phyloP scores from a whole-genome alignment of 1,140 invertebrate species.

The Limonius californicus region DNA sequence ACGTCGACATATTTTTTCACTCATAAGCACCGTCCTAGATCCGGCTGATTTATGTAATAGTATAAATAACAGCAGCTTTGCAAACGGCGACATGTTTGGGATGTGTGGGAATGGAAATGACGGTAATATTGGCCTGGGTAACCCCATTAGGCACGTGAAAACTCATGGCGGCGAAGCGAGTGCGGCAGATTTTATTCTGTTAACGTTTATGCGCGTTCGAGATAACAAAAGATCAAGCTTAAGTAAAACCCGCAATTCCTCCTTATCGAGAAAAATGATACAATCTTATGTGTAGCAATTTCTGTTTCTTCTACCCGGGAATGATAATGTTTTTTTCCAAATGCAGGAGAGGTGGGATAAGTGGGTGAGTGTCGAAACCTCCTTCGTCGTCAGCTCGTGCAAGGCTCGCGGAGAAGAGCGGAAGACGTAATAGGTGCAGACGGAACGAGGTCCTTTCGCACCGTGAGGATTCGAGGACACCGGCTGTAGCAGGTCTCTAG shows the following conservation, averaged over 20 bases:
- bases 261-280: too few species aligned
- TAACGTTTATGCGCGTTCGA: neutral
- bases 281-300: too few species aligned
- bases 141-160: neutral
- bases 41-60: neutral
- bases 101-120: conserved; percentile 6
- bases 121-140: neutral
- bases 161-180: neutral
- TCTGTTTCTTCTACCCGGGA: too few species aligned
- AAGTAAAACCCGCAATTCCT: too few species aligned
- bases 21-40: conserved; percentile 2
- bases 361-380: neutral
- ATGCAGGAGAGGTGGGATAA: conserved; percentile 1
- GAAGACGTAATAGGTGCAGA: conserved; percentile 8
- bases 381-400: neutral
- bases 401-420: neutral
- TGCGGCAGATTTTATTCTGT: neutral
- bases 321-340: conserved; percentile 4
- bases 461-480: neutral
- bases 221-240: neutral
- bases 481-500: neutral
- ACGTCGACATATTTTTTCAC: conserved; percentile 9
- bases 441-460: neutral
- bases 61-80: conserved; percentile 10
- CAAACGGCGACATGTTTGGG: neutral